Evolutionary conservation across 2,797 vertebrate genomes (phyloP).

Genomic region (Bradypodion ventrale): DNA sequence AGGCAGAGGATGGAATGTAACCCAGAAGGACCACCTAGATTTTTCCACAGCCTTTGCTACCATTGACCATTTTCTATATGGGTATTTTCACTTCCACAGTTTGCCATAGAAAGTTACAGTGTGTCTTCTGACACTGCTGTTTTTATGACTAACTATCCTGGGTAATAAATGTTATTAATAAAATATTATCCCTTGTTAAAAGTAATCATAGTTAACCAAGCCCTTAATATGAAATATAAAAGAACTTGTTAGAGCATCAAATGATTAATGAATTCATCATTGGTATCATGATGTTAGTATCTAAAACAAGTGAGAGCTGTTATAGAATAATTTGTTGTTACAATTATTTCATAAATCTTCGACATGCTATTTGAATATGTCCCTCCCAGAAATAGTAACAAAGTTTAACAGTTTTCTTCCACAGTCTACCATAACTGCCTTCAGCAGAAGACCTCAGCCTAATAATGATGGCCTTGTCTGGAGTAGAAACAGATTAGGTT

Average conservation of each 20-base stretch:
- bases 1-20: too few relatives aligned
- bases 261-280: conserved; percentile 39
- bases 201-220: conserved; percentile 25
- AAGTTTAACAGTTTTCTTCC: background rate
- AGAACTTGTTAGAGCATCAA: conserved; percentile 28
- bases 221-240: conserved; percentile 39
- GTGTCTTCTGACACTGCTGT: background rate
- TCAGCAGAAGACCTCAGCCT: conserved; percentile 21
- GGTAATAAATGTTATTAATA: conserved; percentile 37
- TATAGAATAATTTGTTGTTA: conserved; percentile 37
- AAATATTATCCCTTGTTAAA: conserved; percentile 32
- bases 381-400: conserved; percentile 32
- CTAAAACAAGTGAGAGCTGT: conserved; percentile 18
- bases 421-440: conserved; percentile 20
- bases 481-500: conserved; percentile 34
- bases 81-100: background rate
- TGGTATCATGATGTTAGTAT: conserved; percentile 32
- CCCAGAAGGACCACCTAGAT: too few relatives aligned
- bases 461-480: conserved; percentile 33
- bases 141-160: conserved; percentile 20
- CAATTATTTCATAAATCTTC: conserved; percentile 28
- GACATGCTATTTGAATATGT: conserved; percentile 32
- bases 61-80: background rate
- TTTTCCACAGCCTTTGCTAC: too few relatives aligned
- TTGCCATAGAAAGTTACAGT: conserved; percentile 17